A percentile compares a stretch with the other conserved stretches of the same genome.
Conservation (phyloP, 2,113 vertebrate genomes). For the Xiphorhynchus elegans region DNA sequence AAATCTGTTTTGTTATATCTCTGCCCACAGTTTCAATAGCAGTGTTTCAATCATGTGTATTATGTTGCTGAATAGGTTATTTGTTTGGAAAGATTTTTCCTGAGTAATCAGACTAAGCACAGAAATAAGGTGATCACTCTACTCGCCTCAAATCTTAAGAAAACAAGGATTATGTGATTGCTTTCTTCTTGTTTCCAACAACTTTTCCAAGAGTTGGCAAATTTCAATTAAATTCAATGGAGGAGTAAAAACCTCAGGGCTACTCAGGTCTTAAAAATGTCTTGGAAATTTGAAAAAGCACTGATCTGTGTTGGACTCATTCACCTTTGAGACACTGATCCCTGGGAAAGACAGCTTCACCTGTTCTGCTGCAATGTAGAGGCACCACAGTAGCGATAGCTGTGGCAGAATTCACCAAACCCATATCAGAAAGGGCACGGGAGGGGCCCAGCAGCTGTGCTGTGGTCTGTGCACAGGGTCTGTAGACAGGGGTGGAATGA, state of each 20-base stretch:
- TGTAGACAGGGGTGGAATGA: background rate
- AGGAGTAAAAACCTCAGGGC: background rate
- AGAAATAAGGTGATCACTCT: background rate
- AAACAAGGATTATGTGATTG: background rate
- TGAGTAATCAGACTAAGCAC: background rate
- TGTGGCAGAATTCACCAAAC: background rate
- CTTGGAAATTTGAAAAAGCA: background rate
- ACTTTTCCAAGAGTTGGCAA: background rate
- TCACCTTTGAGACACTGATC: background rate
- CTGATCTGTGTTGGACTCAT: background rate
- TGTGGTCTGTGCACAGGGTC: background rate
- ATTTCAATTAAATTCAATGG: background rate
- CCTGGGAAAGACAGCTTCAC: background rate
- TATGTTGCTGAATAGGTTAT: background rate
- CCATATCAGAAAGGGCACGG: background rate
- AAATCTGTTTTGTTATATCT: background rate
- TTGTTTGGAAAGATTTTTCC: background rate
- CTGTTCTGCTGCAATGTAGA: rapidly evolving
- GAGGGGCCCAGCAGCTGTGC: background rate
- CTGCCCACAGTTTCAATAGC: background rate
- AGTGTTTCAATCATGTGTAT: background rate
- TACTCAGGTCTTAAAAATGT: background rate
- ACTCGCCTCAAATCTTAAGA: background rate
- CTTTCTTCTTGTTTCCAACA: background rate
- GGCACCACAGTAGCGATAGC: background rate